Evolutionary conservation across 2,797 vertebrate species (phyloP).

Genomic region (Myotis pilosus): DNA sequence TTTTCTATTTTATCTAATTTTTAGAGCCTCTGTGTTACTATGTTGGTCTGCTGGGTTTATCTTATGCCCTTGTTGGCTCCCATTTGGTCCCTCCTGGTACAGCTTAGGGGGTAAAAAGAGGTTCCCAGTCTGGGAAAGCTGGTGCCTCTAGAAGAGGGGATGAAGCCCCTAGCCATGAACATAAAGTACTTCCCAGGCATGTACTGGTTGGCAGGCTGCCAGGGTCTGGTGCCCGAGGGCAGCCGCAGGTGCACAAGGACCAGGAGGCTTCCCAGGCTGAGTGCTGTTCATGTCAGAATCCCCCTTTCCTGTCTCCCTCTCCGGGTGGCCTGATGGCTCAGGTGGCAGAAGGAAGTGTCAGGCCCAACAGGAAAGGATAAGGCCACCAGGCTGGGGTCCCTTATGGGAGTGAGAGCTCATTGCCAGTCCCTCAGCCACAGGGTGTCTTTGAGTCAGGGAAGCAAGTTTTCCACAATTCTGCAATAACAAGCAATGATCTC

Average conservation of each 20-base stretch:
- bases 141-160: neutral
- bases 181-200: neutral
- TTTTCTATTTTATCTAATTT: neutral
- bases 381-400: neutral
- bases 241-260: neutral
- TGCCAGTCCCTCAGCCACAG: fast-evolving
- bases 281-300: neutral
- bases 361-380: neutral
- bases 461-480: neutral
- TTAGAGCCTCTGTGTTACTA: neutral
- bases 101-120: neutral
- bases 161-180: neutral
- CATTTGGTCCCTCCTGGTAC: neutral
- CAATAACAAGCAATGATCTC: neutral
- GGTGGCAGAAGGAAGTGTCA: neutral
- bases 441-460: neutral
- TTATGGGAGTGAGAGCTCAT: neutral
- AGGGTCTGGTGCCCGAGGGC: too few relatives aligned
- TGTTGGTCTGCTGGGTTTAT: neutral
- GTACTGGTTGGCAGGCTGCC: neutral
- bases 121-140: neutral
- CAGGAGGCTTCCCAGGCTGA: neutral
- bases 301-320: neutral
- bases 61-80: neutral
- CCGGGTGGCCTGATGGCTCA: too few relatives aligned